These are phyloP conservation scores for Gymnocheta viridis DNA, from an alignment of 2,888 invertebrate species.

Conservation along the genomic window DNA sequence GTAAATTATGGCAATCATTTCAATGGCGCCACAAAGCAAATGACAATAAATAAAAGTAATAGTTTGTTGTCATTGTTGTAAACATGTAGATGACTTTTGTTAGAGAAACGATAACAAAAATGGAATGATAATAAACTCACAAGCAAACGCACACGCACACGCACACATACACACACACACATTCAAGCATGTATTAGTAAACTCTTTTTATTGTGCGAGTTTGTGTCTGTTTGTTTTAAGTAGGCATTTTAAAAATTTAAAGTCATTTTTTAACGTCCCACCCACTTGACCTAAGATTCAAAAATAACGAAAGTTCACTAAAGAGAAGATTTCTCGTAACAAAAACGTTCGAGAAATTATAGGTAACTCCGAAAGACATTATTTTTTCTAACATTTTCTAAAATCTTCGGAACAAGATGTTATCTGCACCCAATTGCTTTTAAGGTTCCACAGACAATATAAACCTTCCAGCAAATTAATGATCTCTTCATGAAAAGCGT, in stretches of 20 bases:
- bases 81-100: slow-evolving; percentile 72
- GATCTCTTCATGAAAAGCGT: too few species aligned
- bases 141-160: neutral
- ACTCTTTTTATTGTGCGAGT: neutral
- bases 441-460: too few species aligned
- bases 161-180: neutral
- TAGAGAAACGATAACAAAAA: slow-evolving; percentile 48
- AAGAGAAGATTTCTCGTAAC: too few species aligned
- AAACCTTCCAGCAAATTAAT: too few species aligned
- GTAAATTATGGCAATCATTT: slow-evolving; percentile 75
- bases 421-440: too few species aligned
- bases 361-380: too few species aligned
- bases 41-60: slow-evolving; percentile 81
- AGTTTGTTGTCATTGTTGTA: slow-evolving; percentile 76
- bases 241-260: slow-evolving; percentile 16
- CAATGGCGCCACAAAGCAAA: slow-evolving; percentile 79
- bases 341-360: too few species aligned
- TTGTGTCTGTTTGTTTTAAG: neutral
- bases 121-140: slow-evolving; percentile 6
- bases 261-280: neutral
- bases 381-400: too few species aligned
- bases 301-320: too few species aligned
- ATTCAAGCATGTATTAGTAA: neutral
- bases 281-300: neutral
- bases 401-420: too few species aligned